phyloP scores from a whole-genome alignment of 92 coral and sea anemone species.

The Meandrina meandrites region DNA sequence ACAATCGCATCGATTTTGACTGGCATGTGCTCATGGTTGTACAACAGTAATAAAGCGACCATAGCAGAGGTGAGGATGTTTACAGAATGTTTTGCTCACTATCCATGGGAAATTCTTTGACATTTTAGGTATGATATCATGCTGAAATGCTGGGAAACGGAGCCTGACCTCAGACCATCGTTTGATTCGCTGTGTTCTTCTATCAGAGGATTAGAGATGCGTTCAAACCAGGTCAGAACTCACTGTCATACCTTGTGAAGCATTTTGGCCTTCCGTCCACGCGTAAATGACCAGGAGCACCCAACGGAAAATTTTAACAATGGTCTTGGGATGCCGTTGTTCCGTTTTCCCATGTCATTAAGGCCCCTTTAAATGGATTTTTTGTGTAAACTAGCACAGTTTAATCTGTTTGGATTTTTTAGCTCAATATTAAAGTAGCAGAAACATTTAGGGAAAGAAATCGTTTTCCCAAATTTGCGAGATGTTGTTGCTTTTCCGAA shows the following conservation, averaged over 20 bases:
- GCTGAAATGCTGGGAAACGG: conserved; percentile 35
- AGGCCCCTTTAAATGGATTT: too few relatives aligned
- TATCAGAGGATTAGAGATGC: conserved; percentile 12
- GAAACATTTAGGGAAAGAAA: too few relatives aligned
- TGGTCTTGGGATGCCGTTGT: too few relatives aligned
- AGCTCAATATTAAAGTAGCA: too few relatives aligned
- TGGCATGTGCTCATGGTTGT: not conserved
- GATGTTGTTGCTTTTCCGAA: too few relatives aligned
- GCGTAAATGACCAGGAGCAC: too few relatives aligned
- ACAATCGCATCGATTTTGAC: not conserved
- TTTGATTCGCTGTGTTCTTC: conserved; percentile 10
- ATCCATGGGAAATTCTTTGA: not conserved
- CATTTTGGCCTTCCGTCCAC: not conserved
- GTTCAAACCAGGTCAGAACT: conserved; percentile 32
- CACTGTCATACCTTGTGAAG: not conserved
- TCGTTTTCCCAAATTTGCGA: too few relatives aligned
- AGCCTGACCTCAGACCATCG: conserved; percentile 28
- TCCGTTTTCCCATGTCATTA: too few relatives aligned
- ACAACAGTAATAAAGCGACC: not conserved
- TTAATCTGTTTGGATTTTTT: too few relatives aligned
- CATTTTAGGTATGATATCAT: conserved; percentile 22
- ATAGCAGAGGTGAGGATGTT: not conserved
- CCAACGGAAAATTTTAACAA: too few relatives aligned
- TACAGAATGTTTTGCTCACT: not conserved
- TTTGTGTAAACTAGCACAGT: too few relatives aligned